Base-by-base conservation (phyloP, 2,113 vertebrate genomes). In the Isichthys henryi region DNA sequence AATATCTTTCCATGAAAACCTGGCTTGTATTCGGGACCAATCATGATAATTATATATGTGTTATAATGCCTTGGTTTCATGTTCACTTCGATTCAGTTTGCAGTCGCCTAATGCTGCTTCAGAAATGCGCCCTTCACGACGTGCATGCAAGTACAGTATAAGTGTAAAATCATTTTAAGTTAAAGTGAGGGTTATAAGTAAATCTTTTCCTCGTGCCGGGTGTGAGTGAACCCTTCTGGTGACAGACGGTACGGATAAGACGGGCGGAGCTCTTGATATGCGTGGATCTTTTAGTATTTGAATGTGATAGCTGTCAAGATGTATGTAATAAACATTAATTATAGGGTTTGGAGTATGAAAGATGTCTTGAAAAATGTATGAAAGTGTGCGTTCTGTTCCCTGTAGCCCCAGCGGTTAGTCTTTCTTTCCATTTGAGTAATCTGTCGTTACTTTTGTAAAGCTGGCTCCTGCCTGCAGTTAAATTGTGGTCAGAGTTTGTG, bases 381-480 rank as follows among this genome's bases (percentile, higher is more conserved):
- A 39, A 77, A 77, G 13, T 39, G 3, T n/a, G 21, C 43, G 46
- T 13, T 45, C 9, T 45, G 4, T 10, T 45, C 43, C 23, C 45
- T 84, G 21, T 35, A 86, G 48, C 85, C 27, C 85, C 85, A 35
- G 85, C 17, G 85, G 85, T 46, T 86, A 43, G 21, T 5, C 49
- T 35, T 2, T 39, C 85, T 90, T 90, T 90, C 89, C 31, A 88
- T 56, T 58, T 90, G 89, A 90, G 89, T 90, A 83, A 90, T 86
- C 88, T 88, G 66, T 50, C 89, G 86, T 90, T 90, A 83, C 23
- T 56, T 17, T 21, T 48, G 39, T 50, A 13, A 80, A 23, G 49
- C 35, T 11, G 43, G 50, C 27, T 66, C 39, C 86, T 52, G 31
- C 35, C 39, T 83, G 70, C 86, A 83, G 49, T 88, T 83, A 82